A percentile compares a stretch with the other conserved stretches of the same genome.
Evolutionary conservation across 2,888 invertebrate genomes (phyloP).

Genomic region (Mechanitis messenoides): DNA sequence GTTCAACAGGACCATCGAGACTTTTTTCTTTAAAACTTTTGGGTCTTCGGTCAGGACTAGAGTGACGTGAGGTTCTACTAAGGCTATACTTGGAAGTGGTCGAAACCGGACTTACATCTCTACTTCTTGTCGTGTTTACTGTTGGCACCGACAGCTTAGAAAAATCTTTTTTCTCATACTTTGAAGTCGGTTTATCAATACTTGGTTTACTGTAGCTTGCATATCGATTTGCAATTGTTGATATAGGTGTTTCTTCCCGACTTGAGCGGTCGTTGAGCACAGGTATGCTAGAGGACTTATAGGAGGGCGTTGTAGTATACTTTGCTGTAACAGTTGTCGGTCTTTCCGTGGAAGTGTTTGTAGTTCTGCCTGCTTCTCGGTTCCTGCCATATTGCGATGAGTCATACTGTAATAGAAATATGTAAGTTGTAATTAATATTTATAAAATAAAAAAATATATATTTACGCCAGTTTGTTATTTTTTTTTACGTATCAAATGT

Average conservation of each 20-base stretch:
- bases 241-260: slow-evolving; percentile 63
- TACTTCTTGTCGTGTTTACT: slow-evolving; percentile 55
- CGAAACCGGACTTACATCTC: slow-evolving; percentile 76
- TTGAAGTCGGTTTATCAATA: slow-evolving; percentile 40
- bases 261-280: slow-evolving; percentile 55
- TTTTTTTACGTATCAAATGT: not conserved
- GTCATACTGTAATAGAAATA: slow-evolving; percentile 59
- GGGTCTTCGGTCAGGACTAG: slow-evolving; percentile 68
- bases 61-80: slow-evolving; percentile 62
- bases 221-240: slow-evolving; percentile 63
- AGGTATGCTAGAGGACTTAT: slow-evolving; percentile 71
- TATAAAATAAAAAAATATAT: too few relatives aligned
- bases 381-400: slow-evolving; percentile 58
- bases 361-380: slow-evolving; percentile 49
- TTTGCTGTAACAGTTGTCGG: slow-evolving; percentile 68
- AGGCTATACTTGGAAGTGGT: slow-evolving; percentile 61
- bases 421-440: too few relatives aligned
- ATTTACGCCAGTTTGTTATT: too few relatives aligned
- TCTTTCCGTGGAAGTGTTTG: slow-evolving; percentile 47
- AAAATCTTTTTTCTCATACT: slow-evolving; percentile 71
- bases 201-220: slow-evolving; percentile 53
- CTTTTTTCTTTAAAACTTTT: slow-evolving; percentile 63
- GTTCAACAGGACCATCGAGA: slow-evolving; percentile 76
- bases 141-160: slow-evolving; percentile 60
- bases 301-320: slow-evolving; percentile 60